These are phyloP conservation scores for Thinocorus orbignyianus DNA, from an alignment of 2,113 vertebrate genomes.

Conservation along the genomic window DNA sequence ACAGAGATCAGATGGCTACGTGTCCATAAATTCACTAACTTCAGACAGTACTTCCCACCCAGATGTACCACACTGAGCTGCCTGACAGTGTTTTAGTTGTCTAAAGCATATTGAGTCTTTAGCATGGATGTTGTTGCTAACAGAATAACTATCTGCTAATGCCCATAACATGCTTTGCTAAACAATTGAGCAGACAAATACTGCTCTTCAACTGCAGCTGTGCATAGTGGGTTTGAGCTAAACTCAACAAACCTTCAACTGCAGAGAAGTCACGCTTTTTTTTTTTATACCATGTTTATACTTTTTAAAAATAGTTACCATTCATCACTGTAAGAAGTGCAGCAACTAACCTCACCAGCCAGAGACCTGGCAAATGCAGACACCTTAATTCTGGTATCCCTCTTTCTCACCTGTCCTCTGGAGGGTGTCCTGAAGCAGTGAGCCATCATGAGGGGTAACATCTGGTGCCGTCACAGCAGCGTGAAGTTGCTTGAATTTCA, in stretches of 20 bases:
- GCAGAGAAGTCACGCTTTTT: neutral
- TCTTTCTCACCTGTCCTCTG: constrained; percentile 33
- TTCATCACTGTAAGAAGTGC: neutral
- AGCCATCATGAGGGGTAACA: neutral
- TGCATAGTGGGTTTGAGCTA: neutral
- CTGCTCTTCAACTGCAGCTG: neutral
- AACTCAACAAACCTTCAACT: neutral
- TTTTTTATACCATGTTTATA: neutral
- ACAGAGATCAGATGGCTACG: neutral
- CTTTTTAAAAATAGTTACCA: neutral
- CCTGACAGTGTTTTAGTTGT: neutral
- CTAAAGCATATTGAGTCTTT: neutral
- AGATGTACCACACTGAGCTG: neutral
- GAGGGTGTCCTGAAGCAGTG: neutral
- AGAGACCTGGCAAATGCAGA: neutral
- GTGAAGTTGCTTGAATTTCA: constrained; percentile 23
- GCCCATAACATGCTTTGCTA: neutral
- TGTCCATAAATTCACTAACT: neutral
- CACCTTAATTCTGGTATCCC: neutral
- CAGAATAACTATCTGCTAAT: neutral
- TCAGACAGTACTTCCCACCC: neutral
- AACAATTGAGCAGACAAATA: neutral
- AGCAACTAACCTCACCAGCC: neutral
- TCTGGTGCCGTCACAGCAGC: neutral
- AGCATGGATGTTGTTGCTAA: neutral